A percentile compares a stretch with the other conserved stretches of the same genome.
phyloP scores from a whole-genome alignment of 2,113 vertebrate species.

The Myotis yumanensis region DNA sequence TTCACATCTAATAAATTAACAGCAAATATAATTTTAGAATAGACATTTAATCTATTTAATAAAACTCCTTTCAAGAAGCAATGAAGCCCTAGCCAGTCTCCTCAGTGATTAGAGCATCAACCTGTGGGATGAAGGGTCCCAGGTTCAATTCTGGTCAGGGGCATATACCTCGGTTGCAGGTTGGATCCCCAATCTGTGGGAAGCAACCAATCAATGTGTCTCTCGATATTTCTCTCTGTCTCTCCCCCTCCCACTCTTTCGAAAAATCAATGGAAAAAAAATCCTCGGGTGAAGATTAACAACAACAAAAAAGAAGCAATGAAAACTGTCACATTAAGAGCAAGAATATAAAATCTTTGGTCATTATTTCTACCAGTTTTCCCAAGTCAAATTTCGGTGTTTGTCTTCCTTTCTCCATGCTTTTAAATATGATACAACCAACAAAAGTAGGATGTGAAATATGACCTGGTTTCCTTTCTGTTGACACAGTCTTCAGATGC shows the following conservation, averaged over 20 bases:
- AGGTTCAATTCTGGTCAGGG: too few species aligned
- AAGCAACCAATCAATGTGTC: too few species aligned
- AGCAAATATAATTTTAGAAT: neutral
- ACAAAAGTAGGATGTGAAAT: neutral
- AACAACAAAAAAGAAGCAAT: neutral
- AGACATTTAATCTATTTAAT: slow-evolving; percentile 13
- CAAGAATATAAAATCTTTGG: neutral
- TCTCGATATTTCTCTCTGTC: too few species aligned
- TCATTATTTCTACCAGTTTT: neutral
- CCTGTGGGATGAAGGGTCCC: too few species aligned
- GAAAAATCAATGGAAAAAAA: too few species aligned
- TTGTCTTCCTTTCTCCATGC: neutral
- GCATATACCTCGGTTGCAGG: too few species aligned
- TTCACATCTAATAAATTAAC: neutral
- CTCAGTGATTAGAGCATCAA: too few species aligned
- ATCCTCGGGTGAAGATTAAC: too few species aligned
- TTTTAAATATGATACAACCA: neutral
- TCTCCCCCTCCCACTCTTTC: too few species aligned
- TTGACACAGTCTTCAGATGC: slow-evolving; percentile 94
- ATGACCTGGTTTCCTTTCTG: neutral
- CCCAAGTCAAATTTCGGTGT: neutral
- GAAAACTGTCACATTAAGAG: neutral
- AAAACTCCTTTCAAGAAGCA: neutral
- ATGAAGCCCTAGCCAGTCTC: neutral
- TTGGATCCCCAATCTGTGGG: too few species aligned